phyloP scores from a whole-genome alignment of 2,113 vertebrate genomes.

The Boleophthalmus pectinirostris region DNA sequence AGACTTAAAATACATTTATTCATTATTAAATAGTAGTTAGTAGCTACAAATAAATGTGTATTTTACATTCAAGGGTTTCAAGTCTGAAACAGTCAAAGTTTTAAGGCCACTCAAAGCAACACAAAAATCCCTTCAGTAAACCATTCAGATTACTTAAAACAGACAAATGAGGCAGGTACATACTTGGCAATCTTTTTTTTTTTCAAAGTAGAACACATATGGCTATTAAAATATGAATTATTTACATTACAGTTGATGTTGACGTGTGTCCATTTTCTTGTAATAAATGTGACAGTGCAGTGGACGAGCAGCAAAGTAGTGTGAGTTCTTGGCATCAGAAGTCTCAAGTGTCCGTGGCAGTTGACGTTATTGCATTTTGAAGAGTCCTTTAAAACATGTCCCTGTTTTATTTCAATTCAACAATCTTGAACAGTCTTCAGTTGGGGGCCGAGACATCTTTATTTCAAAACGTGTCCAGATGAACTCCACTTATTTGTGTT shows the following conservation, averaged over 20 bases:
- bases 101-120: not conserved
- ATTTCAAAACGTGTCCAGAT: too few species aligned
- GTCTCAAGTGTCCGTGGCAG: not conserved
- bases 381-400: not conserved
- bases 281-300: not conserved
- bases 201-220: not conserved
- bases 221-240: not conserved
- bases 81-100: not conserved
- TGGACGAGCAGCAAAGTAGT: not conserved
- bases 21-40: slow-evolving; percentile 4
- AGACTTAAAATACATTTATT: not conserved
- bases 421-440: not conserved
- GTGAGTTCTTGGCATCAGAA: not conserved
- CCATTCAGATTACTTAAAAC: not conserved
- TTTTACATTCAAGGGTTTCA: slow-evolving; percentile 10
- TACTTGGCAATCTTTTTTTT: not conserved
- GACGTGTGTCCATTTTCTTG: not conserved
- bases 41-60: not conserved
- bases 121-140: not conserved
- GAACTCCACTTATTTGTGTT: too few species aligned
- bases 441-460: too few species aligned
- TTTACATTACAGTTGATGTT: not conserved
- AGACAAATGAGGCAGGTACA: not conserved
- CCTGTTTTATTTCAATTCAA: not conserved
- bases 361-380: not conserved